phyloP scores from a whole-genome alignment of 2,797 vertebrate genomes.

The Fratercula arctica region DNA sequence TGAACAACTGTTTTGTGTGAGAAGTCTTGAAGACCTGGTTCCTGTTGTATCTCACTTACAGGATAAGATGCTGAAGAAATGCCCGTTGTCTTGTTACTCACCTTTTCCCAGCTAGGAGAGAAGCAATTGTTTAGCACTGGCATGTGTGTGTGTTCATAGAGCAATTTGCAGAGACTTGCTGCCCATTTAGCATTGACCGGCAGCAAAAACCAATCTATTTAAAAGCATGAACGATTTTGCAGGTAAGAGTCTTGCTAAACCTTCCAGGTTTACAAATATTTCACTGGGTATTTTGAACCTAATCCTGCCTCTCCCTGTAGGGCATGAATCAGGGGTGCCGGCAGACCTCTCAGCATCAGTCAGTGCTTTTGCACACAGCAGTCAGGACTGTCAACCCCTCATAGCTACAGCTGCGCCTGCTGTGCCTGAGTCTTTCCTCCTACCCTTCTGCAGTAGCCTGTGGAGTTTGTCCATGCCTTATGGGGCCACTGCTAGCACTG shows the following conservation, averaged over 20 bases:
- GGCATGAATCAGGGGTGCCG: background rate
- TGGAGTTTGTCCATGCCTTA: background rate
- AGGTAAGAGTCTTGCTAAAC: background rate
- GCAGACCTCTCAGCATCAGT: background rate
- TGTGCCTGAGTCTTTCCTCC: background rate
- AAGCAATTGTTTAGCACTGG: background rate
- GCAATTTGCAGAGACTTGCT: background rate
- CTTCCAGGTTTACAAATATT: background rate
- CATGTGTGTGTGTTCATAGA: background rate
- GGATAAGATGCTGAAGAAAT: background rate
- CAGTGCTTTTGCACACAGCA: background rate
- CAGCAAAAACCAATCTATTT: background rate
- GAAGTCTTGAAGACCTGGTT: background rate
- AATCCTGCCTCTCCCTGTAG: background rate
- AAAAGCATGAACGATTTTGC: background rate
- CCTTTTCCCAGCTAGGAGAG: background rate
- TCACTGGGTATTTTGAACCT: background rate
- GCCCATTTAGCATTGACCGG: background rate
- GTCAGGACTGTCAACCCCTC: background rate
- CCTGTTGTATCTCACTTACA: background rate
- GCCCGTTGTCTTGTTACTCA: background rate
- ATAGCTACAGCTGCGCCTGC: background rate
- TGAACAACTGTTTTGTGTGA: background rate
- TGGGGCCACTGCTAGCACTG: background rate
- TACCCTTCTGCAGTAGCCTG: background rate